Evolutionary conservation across 2,888 invertebrate species (phyloP), one percentile per base, ranked within the genome.

Genomic region (Heliconius hortense): DNA sequence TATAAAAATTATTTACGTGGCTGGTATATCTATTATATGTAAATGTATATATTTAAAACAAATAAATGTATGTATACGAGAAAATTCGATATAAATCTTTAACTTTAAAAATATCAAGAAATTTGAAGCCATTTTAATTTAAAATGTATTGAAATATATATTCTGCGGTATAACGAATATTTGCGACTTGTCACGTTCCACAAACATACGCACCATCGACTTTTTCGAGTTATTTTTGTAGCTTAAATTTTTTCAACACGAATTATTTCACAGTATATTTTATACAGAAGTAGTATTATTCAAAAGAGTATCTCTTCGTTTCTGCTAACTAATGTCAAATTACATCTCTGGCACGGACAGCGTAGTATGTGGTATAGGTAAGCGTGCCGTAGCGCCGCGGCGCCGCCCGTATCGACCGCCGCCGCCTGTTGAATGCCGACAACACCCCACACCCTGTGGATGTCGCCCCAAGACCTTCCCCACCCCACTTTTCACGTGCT

Each of bases 371-470:
- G 35, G 63, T 79, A 87, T 87, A 85, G 87, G 85, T 84, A 84
- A 85, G 84, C 83, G 84, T 84, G 84, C 84, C 83, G 86, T 84
- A 89, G 90, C 89, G 91, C 88, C 87, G 87, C 88, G 88, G 84
- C 92, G 90, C 89, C 89, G 86, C 81, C 86, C 87, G 88, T 93
- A 93, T 93, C 92, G 93, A 93, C 93, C 85, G 90, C 83, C 85
- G 90, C 83, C 88, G 93, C 94, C 94, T 94, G 94, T 94, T 94
- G 93, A 93, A 93, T 93, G 92, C 90, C 90, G 88, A 83, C 90
- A 82, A 80, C 88, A 86, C 87, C 87, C 83, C 83, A 79, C 82
- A 63, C 81, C 80, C 79, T 75, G 18, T 8, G 18, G 48, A 48
- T 18, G 71, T 74, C 79, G 82, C 88, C 89, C 89, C 84, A 86